Base-by-base conservation (phyloP, 2,797 vertebrate genomes). In the Spinibarbus caldwelli region DNA sequence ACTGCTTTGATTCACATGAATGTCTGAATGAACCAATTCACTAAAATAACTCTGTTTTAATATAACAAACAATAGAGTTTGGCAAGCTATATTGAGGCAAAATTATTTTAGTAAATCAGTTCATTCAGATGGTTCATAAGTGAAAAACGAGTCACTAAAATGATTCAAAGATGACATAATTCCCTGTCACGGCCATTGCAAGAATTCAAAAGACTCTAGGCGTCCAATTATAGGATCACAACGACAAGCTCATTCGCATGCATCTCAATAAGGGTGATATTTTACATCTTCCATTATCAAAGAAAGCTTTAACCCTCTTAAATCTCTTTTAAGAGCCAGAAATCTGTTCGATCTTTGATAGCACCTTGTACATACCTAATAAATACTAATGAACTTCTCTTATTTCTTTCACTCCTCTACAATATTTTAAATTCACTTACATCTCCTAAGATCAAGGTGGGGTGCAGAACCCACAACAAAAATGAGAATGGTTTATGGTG, bases 331-430 rank as follows among this genome's bases (percentile, higher is more conserved):
- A 83, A 79, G 89, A 17, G 47, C 31, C 29, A 64, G 36, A 49
- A 73, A 80, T 82, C 76, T 62, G 41, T 75, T 31, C 4, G 59
- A 72, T 36, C 54, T 88, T 90, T 88, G 76, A 85, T 82, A 43
- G 21, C 73, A 34, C 52, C 47, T 57, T 76, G 78, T 80, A 68
- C 49, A 70, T 84, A 75, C 86, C 72, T 17, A 57, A 77, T 8
- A 81, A 67, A 82, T 72, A 41, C 84, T 88, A 88, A 90, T 89
- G 88, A 89, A 83, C 82, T 70, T 75, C 82, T 64, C 77, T 77
- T 67, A 77, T 79, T 86, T 43, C 52, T 83, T 62, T 52, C 86
- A 67, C 78, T 78, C 87, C 85, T 86, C 81, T 59, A 68, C 1
- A 70, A 54, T 85, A 78, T 89, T 87, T 87, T 78, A 86, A 64